Evolutionary conservation across 2,888 invertebrate species (phyloP).

Genomic region (Bruchidius siliquastri): DNA sequence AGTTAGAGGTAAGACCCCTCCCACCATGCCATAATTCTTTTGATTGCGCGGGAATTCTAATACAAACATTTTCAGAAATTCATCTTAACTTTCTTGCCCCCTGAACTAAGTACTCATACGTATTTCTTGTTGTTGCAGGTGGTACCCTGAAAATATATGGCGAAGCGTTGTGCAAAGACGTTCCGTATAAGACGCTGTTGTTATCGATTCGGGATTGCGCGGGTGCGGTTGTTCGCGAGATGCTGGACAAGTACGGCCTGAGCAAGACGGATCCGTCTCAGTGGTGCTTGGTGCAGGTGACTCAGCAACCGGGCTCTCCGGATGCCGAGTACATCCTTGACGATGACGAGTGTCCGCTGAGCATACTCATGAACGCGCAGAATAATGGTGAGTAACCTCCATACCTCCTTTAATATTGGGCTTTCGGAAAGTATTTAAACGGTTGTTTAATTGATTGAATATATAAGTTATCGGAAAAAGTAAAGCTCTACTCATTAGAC

Average conservation of each 20-base stretch:
- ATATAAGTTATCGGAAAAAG: too few species aligned
- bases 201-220: slow-evolving; percentile 91
- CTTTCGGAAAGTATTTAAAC: too few species aligned
- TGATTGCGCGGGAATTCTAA: too few species aligned
- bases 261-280: slow-evolving; percentile 83
- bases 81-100: too few species aligned
- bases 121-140: slow-evolving; percentile 51
- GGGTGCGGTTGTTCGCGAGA: slow-evolving; percentile 88
- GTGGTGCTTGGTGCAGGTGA: slow-evolving; percentile 93
- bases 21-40: too few species aligned
- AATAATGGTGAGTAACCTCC: slow-evolving; percentile 82
- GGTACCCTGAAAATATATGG: slow-evolving; percentile 94
- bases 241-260: slow-evolving; percentile 94
- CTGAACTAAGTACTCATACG: too few species aligned
- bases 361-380: slow-evolving; percentile 87
- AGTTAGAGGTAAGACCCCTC: too few species aligned
- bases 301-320: slow-evolving; percentile 51
- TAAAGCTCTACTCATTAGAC: too few species aligned
- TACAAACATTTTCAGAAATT: too few species aligned
- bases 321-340: slow-evolving; percentile 89
- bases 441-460: too few species aligned
- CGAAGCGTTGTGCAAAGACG: slow-evolving; percentile 90
- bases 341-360: slow-evolving; percentile 95
- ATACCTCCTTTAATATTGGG: too few species aligned
- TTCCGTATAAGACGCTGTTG: slow-evolving; percentile 96